phyloP scores from a whole-genome alignment of 1,140 invertebrate species.

The Drosophila mauritiana region DNA sequence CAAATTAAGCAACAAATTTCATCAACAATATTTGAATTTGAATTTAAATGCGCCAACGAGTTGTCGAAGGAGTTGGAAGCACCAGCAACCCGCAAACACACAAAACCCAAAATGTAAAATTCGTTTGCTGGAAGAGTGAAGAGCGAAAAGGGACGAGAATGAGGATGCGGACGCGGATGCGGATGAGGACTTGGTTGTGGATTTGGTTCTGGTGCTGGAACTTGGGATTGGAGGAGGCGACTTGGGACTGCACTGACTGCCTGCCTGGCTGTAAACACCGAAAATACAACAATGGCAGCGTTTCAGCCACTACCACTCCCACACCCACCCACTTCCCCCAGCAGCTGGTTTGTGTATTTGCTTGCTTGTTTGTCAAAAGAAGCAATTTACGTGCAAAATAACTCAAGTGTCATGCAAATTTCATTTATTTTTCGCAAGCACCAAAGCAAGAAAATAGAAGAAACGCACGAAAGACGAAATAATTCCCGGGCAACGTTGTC shows the following conservation, averaged over 20 bases:
- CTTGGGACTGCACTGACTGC: slow-evolving; percentile 68
- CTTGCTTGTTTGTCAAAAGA: slow-evolving; percentile 84
- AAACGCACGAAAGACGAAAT: slow-evolving; percentile 38
- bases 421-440: slow-evolving; percentile 83
- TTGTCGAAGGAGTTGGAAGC: slow-evolving; percentile 29
- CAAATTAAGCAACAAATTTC: slow-evolving; percentile 84
- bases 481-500: slow-evolving; percentile 75
- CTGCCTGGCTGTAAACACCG: slow-evolving; percentile 69
- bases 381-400: slow-evolving; percentile 85
- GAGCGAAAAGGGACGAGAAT: slow-evolving; percentile 4
- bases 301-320: slow-evolving; percentile 8
- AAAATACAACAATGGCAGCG: slow-evolving; percentile 80
- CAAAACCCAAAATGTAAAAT: slow-evolving; percentile 80
- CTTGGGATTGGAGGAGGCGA: slow-evolving; percentile 21
- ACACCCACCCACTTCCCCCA: background rate
- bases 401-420: slow-evolving; percentile 85
- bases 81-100: slow-evolving; percentile 48
- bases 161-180: slow-evolving; percentile 24
- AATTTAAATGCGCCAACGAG: slow-evolving; percentile 80
- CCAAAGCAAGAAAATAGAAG: slow-evolving; percentile 18
- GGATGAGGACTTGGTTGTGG: background rate
- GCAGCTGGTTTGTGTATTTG: slow-evolving; percentile 67
- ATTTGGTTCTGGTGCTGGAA: slow-evolving; percentile 8
- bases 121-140: slow-evolving; percentile 59
- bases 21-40: slow-evolving; percentile 84